A percentile compares a stretch with the other conserved stretches of the same genome.
These are phyloP conservation scores for Griposia aprilina DNA, from an alignment of 2,888 invertebrate genomes.

Conservation along the genomic window DNA sequence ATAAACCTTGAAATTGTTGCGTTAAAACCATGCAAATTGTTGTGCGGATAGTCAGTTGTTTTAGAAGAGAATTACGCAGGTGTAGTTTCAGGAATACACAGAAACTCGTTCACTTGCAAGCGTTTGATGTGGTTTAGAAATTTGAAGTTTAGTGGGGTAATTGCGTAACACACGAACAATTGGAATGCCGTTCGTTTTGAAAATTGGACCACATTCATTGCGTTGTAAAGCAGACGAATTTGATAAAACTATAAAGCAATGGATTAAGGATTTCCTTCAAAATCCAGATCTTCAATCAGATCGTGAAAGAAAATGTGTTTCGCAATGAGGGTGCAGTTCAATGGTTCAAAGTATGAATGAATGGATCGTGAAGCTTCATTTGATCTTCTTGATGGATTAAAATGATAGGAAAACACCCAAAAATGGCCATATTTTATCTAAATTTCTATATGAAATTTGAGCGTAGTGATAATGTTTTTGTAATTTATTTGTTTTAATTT, in stretches of 20 bases:
- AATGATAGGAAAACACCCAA: not conserved
- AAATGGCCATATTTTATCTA: not conserved
- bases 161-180: not conserved
- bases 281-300: not conserved
- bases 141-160: not conserved
- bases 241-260: not conserved
- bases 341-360: not conserved
- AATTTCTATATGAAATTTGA: not conserved
- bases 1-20: constrained; percentile 13
- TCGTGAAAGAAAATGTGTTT: not conserved
- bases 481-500: not conserved
- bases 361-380: not conserved
- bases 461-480: not conserved
- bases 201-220: not conserved
- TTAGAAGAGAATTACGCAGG: not conserved
- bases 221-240: not conserved
- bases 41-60: not conserved
- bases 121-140: constrained; percentile 11
- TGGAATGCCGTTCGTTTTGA: not conserved
- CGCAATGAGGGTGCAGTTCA: not conserved
- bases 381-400: not conserved
- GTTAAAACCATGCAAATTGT: not conserved
- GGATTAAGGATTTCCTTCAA: not conserved
- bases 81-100: not conserved
- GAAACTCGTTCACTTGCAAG: not conserved